A percentile compares a stretch with the other conserved stretches of the same genome.
Conservation (phyloP, 2,888 invertebrate species). For the Mythimna loreyi region DNA sequence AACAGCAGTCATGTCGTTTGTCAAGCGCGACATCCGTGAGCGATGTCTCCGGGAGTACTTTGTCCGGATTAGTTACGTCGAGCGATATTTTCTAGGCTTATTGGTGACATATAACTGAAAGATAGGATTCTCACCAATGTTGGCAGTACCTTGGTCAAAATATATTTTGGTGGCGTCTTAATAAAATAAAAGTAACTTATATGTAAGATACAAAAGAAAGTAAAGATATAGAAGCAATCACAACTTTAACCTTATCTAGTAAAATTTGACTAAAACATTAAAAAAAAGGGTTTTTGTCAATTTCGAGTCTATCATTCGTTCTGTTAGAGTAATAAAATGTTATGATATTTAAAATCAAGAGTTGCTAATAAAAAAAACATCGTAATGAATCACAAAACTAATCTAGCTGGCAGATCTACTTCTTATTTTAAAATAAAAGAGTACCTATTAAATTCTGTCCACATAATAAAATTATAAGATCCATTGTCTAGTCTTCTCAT, state of each 20-base stretch:
- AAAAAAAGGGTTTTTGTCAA: not conserved
- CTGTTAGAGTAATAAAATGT: not conserved
- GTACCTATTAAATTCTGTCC: conserved; percentile 21
- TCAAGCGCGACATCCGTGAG: conserved; percentile 49
- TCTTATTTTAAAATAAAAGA: conserved; percentile 15
- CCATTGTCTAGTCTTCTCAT: conserved; percentile 50
- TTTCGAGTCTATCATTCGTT: not conserved
- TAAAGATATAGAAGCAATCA: not conserved
- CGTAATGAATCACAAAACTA: not conserved
- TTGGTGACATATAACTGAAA: conserved; percentile 40
- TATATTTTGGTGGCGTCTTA: not conserved
- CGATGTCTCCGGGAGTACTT: conserved; percentile 61
- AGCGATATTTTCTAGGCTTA: conserved; percentile 57
- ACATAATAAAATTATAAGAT: conserved; percentile 43
- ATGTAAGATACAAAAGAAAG: not conserved
- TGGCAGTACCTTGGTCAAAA: not conserved
- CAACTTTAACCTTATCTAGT: not conserved
- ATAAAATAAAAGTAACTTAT: not conserved
- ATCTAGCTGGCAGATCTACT: conserved; percentile 16
- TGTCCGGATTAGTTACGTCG: conserved; percentile 56
- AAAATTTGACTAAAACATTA: not conserved
- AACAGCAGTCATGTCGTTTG: conserved; percentile 46
- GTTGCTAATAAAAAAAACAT: not conserved
- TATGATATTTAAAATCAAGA: not conserved
- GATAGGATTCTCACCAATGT: conserved; percentile 18